phyloP scores from a whole-genome alignment of 2,113 vertebrate species.

The Lanius collurio region DNA sequence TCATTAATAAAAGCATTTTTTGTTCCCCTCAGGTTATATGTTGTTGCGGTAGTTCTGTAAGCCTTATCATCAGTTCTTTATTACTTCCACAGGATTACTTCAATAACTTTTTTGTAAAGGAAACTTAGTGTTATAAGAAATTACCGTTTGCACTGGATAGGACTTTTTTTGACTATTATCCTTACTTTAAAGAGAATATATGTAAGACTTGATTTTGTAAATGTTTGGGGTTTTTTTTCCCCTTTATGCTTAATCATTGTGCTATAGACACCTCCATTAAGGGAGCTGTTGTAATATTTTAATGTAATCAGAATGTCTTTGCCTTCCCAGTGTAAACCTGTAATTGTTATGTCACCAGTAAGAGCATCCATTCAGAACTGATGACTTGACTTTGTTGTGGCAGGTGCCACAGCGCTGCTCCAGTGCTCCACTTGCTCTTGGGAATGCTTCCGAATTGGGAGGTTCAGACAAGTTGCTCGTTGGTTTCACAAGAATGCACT shows the following conservation, averaged over 20 bases:
- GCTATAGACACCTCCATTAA: not conserved
- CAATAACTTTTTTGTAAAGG: not conserved
- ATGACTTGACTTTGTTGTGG: not conserved
- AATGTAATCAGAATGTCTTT: not conserved
- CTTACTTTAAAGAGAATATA: not conserved
- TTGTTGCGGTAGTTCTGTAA: not conserved
- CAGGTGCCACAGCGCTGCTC: not conserved
- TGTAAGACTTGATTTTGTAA: not conserved
- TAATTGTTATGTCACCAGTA: not conserved
- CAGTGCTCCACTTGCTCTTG: not conserved
- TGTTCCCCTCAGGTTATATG: not conserved
- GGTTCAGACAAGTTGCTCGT: not conserved
- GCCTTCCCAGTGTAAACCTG: not conserved
- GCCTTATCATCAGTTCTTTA: not conserved
- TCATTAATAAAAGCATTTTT: not conserved
- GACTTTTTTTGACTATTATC: not conserved
- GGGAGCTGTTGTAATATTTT: not conserved
- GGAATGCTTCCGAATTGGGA: not conserved
- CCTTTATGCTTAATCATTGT: not conserved
- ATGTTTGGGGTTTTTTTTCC: not conserved
- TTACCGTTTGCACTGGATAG: not conserved
- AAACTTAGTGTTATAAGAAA: not conserved
- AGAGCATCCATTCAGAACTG: not conserved
- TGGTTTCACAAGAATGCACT: not conserved
- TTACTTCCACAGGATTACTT: not conserved